phyloP scores from a whole-genome alignment of 2,113 vertebrate genomes.

The Grammomys surdaster region DNA sequence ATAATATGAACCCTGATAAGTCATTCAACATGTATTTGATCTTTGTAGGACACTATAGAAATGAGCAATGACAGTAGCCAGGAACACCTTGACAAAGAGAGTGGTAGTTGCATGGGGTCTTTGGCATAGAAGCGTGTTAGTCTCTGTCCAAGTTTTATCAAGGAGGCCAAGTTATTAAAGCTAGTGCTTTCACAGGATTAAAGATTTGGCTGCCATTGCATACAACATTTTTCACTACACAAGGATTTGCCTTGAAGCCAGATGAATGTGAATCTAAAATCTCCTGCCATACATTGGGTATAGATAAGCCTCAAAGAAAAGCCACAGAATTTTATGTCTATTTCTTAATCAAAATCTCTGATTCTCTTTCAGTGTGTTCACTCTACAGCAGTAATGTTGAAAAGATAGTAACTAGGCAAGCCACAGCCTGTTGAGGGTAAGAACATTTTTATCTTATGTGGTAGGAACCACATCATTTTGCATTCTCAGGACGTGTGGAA shows the following conservation, averaged over 20 bases:
- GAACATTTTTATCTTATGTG: conserved; percentile 73
- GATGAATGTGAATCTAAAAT: not conserved
- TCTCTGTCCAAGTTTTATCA: conserved; percentile 33
- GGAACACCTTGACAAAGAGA: not conserved
- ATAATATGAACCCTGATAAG: not conserved
- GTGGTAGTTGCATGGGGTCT: not conserved
- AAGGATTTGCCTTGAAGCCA: conserved; percentile 42
- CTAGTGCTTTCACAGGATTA: not conserved
- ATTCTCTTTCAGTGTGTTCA: conserved; percentile 10
- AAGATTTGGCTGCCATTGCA: not conserved
- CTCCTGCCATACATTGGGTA: conserved; percentile 9
- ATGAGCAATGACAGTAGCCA: not conserved
- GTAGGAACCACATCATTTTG: conserved; percentile 59
- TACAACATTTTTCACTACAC: conserved; percentile 32
- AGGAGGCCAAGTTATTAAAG: conserved; percentile 42
- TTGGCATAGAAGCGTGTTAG: not conserved
- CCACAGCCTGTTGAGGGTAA: conserved; percentile 47
- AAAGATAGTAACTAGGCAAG: conserved; percentile 28
- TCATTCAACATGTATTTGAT: not conserved
- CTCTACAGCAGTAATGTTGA: not conserved
- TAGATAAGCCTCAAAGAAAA: not conserved
- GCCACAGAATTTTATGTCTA: not conserved
- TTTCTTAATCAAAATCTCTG: conserved; percentile 50
- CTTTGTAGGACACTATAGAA: not conserved
- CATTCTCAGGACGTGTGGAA: conserved; percentile 59